These are phyloP conservation scores for Albula glossodonta DNA, from an alignment of 2,113 vertebrate species.

Conservation along the genomic window DNA sequence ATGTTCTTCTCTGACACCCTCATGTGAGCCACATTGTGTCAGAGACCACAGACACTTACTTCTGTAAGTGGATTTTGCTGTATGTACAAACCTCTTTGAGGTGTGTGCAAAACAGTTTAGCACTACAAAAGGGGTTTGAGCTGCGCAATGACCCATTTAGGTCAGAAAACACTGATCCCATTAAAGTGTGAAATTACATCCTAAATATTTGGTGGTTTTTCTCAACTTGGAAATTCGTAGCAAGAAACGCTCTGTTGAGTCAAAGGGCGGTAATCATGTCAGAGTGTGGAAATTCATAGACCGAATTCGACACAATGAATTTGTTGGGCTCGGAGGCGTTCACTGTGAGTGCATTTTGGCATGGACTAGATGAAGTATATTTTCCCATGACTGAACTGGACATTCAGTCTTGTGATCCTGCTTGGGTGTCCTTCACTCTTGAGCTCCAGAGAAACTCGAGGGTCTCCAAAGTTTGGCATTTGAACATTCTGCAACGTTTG, in stretches of 20 bases:
- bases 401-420: background rate
- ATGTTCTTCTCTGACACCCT: background rate
- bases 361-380: background rate
- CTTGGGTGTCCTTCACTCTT: background rate
- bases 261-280: background rate
- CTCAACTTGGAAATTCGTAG: background rate
- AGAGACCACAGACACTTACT: background rate
- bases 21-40: background rate
- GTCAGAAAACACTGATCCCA: background rate
- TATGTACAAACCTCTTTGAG: background rate
- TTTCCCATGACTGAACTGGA: background rate
- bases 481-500: too few species aligned
- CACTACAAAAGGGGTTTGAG: conserved; percentile 66
- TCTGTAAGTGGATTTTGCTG: background rate
- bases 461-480: too few species aligned
- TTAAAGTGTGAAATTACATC: conserved; percentile 16
- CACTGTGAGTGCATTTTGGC: background rate
- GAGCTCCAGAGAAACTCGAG: too few species aligned
- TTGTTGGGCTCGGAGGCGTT: background rate
- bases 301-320: background rate
- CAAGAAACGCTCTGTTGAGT: background rate
- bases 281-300: background rate
- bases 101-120: background rate
- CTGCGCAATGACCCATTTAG: background rate
- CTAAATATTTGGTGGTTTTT: background rate